phyloP scores from a whole-genome alignment of 2,113 vertebrate genomes.

The Anguilla rostrata region DNA sequence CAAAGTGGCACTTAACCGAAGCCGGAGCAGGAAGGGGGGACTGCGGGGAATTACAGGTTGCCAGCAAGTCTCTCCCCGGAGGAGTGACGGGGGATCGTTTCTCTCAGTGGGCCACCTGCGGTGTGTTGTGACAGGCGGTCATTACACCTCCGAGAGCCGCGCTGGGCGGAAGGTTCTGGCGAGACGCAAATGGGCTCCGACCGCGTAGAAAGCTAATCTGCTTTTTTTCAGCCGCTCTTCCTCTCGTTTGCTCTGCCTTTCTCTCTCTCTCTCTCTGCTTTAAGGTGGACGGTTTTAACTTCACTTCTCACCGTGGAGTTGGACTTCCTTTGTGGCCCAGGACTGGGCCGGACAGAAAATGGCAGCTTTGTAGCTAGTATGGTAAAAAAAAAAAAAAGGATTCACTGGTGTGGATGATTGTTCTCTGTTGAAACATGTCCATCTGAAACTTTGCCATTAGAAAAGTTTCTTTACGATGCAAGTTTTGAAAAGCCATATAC shows the following conservation, averaged over 20 bases:
- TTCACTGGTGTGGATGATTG: not conserved
- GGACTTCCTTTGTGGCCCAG: not conserved
- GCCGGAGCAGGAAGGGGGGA: conserved; percentile 89
- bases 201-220: conserved; percentile 89
- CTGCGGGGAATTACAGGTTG: conserved; percentile 97
- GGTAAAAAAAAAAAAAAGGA: not conserved
- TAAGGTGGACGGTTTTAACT: conserved; percentile 78
- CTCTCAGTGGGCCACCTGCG: conserved; percentile 92
- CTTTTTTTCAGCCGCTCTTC: conserved; percentile 62
- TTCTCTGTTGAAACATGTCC: not conserved
- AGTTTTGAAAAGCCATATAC: too few relatives aligned
- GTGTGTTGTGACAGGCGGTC: conserved; percentile 99
- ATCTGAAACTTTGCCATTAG: too few relatives aligned
- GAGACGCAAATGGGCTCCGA: conserved; percentile 97
- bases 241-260: not conserved
- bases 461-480: too few relatives aligned
- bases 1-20: conserved; percentile 98
- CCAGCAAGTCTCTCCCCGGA: conserved; percentile 83
- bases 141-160: conserved; percentile 92
- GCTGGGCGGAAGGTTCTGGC: conserved; percentile 95
- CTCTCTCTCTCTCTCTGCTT: conserved; percentile 67
- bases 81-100: conserved; percentile 99
- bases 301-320: not conserved
- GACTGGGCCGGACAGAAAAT: not conserved
- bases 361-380: not conserved